phyloP scores from a whole-genome alignment of 2,797 vertebrate species.

The Chromobotia macracanthus region DNA sequence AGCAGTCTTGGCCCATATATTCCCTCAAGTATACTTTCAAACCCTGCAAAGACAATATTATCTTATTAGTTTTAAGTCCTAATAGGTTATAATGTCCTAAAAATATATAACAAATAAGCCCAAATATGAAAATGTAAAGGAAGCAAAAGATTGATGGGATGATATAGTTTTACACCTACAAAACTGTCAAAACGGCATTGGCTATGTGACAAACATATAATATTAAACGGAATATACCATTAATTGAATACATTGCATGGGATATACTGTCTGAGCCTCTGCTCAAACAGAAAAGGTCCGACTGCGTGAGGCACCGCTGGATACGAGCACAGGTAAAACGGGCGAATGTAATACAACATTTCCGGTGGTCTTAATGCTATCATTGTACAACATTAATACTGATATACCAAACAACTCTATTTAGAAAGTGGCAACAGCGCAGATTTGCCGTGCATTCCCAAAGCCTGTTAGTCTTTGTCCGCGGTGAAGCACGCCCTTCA shows the following conservation, averaged over 20 bases:
- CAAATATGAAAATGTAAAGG: too few relatives aligned
- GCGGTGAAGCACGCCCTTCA: slow-evolving; percentile 3
- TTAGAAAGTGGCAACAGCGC: background rate
- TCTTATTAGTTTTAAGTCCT: slow-evolving; percentile 50
- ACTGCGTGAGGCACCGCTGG: background rate
- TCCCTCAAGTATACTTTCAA: slow-evolving; percentile 99
- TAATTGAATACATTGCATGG: background rate
- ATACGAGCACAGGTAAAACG: background rate
- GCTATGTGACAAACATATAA: too few relatives aligned
- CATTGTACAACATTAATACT: background rate
- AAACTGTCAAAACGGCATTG: too few relatives aligned
- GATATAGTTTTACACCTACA: too few relatives aligned
- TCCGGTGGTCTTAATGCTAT: background rate
- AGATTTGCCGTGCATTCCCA: background rate
- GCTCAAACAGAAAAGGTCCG: background rate
- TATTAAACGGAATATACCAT: too few relatives aligned
- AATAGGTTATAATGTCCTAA: background rate
- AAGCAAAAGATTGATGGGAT: too few relatives aligned
- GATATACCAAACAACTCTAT: background rate
- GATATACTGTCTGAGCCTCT: background rate
- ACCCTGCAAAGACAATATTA: slow-evolving; percentile 78
- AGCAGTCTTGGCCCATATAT: slow-evolving; percentile 96
- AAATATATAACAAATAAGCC: too few relatives aligned
- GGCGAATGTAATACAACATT: background rate
- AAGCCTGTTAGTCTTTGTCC: background rate